Percentiles rank a stretch among this genome's conserved stretches.
Evolutionary conservation across 2,113 vertebrate species (phyloP).

Genomic region (Salvelinus alpinus): DNA sequence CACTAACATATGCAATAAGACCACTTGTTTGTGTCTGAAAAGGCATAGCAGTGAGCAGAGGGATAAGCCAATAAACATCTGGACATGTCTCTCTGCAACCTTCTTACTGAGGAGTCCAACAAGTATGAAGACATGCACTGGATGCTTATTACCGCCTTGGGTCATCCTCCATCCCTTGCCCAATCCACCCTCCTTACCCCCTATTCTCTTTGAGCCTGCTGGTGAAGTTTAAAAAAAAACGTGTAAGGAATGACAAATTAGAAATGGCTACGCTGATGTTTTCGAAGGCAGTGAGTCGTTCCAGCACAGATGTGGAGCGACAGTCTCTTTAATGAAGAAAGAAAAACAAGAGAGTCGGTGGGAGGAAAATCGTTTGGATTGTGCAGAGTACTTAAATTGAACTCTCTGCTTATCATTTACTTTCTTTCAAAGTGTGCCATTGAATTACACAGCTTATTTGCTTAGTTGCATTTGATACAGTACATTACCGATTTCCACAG

Average conservation of each 20-base stretch:
- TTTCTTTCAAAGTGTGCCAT: slow-evolving; percentile 27
- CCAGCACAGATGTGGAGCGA: slow-evolving; percentile 42
- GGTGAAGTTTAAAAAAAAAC: slow-evolving; percentile 43
- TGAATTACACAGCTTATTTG: slow-evolving; percentile 36
- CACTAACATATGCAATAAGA: not conserved
- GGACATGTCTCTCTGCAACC: slow-evolving; percentile 2
- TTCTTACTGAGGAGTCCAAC: slow-evolving; percentile 1
- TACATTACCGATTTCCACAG: slow-evolving; percentile 31
- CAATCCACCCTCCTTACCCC: not conserved
- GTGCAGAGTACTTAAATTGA: slow-evolving; percentile 29
- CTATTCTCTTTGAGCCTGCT: slow-evolving; percentile 23
- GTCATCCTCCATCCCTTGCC: slow-evolving; percentile 32
- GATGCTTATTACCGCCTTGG: slow-evolving; percentile 47
- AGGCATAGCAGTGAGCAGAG: not conserved
- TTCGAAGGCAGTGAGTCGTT: slow-evolving; percentile 27
- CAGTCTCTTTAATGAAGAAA: slow-evolving; percentile 44
- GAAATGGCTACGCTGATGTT: slow-evolving; percentile 56
- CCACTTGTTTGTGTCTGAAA: not conserved
- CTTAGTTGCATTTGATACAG: slow-evolving; percentile 27
- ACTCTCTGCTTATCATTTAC: slow-evolving; percentile 14
- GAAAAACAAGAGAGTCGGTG: slow-evolving; percentile 16
- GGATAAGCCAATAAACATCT: slow-evolving; percentile 42
- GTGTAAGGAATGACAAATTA: slow-evolving; percentile 51
- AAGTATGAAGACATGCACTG: slow-evolving; percentile 22
- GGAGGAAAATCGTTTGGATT: slow-evolving; percentile 27